phyloP scores from a whole-genome alignment of 2,113 vertebrate genomes.

The Tinamus guttatus region DNA sequence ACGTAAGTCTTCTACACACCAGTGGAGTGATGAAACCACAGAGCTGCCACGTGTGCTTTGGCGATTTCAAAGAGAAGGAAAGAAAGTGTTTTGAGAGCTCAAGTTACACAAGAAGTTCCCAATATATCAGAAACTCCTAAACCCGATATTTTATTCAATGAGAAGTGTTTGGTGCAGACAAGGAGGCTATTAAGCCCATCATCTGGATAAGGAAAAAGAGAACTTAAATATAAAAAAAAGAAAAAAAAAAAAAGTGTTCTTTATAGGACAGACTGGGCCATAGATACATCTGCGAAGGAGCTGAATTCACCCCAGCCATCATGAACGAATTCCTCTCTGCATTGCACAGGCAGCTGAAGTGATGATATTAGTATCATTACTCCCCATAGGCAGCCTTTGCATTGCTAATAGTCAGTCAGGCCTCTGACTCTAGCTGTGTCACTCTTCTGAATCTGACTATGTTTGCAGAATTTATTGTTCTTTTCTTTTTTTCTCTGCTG shows the following conservation, averaged over 20 bases:
- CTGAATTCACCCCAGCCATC: neutral
- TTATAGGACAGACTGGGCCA: neutral
- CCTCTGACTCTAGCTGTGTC: neutral
- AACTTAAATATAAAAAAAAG: neutral
- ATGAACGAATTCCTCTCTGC: neutral
- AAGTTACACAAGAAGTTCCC: neutral
- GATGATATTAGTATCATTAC: rapidly evolving
- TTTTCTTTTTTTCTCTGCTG: neutral
- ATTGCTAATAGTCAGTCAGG: neutral
- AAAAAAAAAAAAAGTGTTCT: neutral
- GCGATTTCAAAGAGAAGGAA: neutral
- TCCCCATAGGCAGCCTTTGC: neutral
- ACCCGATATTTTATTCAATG: neutral
- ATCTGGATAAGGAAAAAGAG: neutral
- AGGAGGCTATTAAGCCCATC: neutral
- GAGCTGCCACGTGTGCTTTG: neutral
- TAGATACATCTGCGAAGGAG: neutral
- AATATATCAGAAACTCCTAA: neutral
- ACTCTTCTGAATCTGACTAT: neutral
- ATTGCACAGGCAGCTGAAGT: neutral
- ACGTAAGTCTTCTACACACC: neutral
- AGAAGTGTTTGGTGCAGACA: neutral
- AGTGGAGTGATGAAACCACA: neutral
- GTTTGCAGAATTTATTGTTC: neutral
- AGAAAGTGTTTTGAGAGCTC: neutral